These are phyloP conservation scores for Drosophila ananassae DNA, from an alignment of 1,140 invertebrate species.

Conservation along the genomic window DNA sequence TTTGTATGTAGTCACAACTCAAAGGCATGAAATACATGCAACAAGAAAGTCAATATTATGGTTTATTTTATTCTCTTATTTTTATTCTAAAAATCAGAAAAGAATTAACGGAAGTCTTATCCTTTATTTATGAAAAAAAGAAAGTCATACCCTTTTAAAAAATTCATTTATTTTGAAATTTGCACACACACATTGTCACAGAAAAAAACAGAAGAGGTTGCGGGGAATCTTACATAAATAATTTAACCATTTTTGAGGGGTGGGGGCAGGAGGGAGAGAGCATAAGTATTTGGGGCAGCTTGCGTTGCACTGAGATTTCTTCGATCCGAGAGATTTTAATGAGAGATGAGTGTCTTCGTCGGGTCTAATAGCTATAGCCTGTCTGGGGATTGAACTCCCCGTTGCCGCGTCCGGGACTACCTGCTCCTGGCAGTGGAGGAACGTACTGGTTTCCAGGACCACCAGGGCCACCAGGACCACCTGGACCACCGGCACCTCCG, in stretches of 20 bases:
- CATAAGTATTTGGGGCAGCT: conserved; percentile 67
- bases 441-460: conserved; percentile 63
- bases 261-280: neutral
- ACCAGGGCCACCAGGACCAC: conserved; percentile 29
- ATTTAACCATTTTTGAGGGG: conserved; percentile 24
- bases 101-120: too few species aligned
- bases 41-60: conserved; percentile 43
- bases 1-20: conserved; percentile 54
- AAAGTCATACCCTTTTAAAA: neutral
- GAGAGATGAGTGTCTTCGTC: neutral
- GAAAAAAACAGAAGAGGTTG: neutral
- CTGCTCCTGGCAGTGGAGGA: conserved; percentile 55
- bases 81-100: too few species aligned
- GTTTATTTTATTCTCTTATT: neutral
- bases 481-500: conserved; percentile 19
- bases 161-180: conserved; percentile 40
- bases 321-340: conserved; percentile 41
- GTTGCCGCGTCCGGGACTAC: conserved; percentile 71
- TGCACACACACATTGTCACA: conserved; percentile 26
- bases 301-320: conserved; percentile 56
- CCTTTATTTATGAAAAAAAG: neutral
- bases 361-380: conserved; percentile 75
- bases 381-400: conserved; percentile 80
- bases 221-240: conserved; percentile 41
- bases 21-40: conserved; percentile 82